Evolutionary conservation across 2,888 invertebrate species (phyloP).

Genomic region (Erannis defoliaria): DNA sequence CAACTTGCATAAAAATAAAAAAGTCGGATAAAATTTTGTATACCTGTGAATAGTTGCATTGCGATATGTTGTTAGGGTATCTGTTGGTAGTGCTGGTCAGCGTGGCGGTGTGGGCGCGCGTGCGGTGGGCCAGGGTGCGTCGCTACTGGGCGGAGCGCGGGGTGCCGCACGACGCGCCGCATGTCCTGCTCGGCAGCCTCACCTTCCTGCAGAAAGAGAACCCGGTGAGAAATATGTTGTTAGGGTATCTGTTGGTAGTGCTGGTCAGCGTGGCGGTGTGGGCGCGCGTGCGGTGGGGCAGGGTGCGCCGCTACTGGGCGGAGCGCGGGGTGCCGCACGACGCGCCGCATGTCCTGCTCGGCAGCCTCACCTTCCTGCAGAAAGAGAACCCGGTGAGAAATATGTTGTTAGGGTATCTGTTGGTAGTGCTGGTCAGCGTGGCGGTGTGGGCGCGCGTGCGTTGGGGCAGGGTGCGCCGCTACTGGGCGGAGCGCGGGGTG

Average conservation of each 20-base stretch:
- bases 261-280: slow-evolving; percentile 29
- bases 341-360: slow-evolving; percentile 55
- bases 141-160: slow-evolving; percentile 55
- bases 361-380: slow-evolving; percentile 60
- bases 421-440: too few relatives aligned
- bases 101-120: slow-evolving; percentile 35
- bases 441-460: too few relatives aligned
- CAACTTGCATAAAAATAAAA: neutral
- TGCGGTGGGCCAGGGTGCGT: slow-evolving; percentile 49
- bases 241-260: slow-evolving; percentile 3
- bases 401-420: too few relatives aligned
- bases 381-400: slow-evolving; percentile 60
- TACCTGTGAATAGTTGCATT: neutral
- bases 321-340: slow-evolving; percentile 54
- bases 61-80: slow-evolving; percentile 9
- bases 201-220: slow-evolving; percentile 59
- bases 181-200: slow-evolving; percentile 60
- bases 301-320: slow-evolving; percentile 53
- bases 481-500: too few relatives aligned
- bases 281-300: slow-evolving; percentile 47
- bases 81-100: slow-evolving; percentile 11
- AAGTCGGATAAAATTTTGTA: neutral
- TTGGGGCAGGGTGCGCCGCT: too few relatives aligned
- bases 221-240: slow-evolving; percentile 49
- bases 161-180: slow-evolving; percentile 54